Percentiles rank a stretch among this genome's conserved stretches.
Evolutionary conservation across 2,113 vertebrate genomes (phyloP).

Genomic region (Myrmecobius fasciatus): DNA sequence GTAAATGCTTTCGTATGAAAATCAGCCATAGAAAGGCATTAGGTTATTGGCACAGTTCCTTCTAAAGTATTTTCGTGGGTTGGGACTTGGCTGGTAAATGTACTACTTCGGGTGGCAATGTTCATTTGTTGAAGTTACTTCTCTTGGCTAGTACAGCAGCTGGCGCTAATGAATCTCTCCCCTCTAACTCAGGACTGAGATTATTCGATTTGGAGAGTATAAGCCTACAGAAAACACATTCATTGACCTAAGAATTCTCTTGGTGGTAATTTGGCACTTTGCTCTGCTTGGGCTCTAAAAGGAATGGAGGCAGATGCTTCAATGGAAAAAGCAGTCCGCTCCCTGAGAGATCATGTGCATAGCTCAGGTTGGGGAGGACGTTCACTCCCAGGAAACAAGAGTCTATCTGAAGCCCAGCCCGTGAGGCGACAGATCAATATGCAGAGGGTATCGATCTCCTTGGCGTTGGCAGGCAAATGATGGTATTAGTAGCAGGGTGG

Average conservation of each 20-base stretch:
- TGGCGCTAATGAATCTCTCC: slow-evolving; percentile 24
- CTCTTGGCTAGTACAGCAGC: background rate
- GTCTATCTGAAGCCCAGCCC: slow-evolving; percentile 58
- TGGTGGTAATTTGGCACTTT: slow-evolving; percentile 56
- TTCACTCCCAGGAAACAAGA: slow-evolving; percentile 48
- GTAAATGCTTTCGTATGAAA: slow-evolving; percentile 21
- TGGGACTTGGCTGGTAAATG: background rate
- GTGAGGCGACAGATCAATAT: slow-evolving; percentile 50
- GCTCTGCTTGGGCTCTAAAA: slow-evolving; percentile 32
- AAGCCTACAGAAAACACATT: slow-evolving; percentile 40
- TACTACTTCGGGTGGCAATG: background rate
- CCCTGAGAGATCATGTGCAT: slow-evolving; percentile 44
- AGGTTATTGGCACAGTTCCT: background rate
- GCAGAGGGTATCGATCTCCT: slow-evolving; percentile 31
- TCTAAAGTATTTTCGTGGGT: slow-evolving; percentile 17
- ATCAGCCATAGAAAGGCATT: slow-evolving; percentile 35
- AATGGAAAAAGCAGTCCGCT: slow-evolving; percentile 45
- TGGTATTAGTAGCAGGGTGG: background rate
- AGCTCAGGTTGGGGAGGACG: slow-evolving; percentile 59
- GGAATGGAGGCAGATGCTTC: slow-evolving; percentile 28
- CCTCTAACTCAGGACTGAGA: background rate
- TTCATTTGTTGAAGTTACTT: slow-evolving; percentile 30
- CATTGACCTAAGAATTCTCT: slow-evolving; percentile 12
- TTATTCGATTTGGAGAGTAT: slow-evolving; percentile 21
- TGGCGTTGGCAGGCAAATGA: background rate